phyloP scores from a whole-genome alignment of 2,113 vertebrate species.

The Amazona guildingii region DNA sequence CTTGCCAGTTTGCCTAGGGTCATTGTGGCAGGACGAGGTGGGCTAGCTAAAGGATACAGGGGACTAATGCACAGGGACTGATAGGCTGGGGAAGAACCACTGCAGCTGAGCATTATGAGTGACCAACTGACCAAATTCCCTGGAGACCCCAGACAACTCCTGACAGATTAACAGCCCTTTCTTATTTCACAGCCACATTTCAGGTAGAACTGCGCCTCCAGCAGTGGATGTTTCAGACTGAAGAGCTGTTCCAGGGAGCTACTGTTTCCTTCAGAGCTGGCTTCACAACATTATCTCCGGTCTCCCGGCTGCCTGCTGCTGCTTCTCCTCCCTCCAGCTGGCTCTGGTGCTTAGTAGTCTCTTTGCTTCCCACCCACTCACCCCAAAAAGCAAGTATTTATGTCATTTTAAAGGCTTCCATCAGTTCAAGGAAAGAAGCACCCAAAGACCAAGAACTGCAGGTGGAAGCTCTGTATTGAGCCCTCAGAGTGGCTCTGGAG shows the following conservation, averaged over 20 bases:
- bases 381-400: not conserved
- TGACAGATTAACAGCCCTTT: not conserved
- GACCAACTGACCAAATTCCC: not conserved
- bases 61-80: too few relatives aligned
- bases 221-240: not conserved
- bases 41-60: not conserved
- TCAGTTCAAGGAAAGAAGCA: not conserved
- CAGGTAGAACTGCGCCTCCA: not conserved
- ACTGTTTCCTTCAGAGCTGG: not conserved
- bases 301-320: not conserved
- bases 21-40: not conserved
- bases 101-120: not conserved
- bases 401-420: not conserved
- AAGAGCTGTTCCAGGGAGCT: not conserved
- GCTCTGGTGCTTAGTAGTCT: not conserved
- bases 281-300: not conserved
- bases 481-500: not conserved
- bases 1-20: not conserved
- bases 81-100: not conserved
- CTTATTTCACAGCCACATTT: not conserved
- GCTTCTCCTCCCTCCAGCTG: not conserved
- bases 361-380: not conserved
- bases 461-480: not conserved
- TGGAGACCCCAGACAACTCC: not conserved
- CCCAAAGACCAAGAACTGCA: not conserved